Evolutionary conservation across 2,888 invertebrate genomes (phyloP), one percentile per base, ranked within the genome.

Genomic region (Hypolimnas misippus): DNA sequence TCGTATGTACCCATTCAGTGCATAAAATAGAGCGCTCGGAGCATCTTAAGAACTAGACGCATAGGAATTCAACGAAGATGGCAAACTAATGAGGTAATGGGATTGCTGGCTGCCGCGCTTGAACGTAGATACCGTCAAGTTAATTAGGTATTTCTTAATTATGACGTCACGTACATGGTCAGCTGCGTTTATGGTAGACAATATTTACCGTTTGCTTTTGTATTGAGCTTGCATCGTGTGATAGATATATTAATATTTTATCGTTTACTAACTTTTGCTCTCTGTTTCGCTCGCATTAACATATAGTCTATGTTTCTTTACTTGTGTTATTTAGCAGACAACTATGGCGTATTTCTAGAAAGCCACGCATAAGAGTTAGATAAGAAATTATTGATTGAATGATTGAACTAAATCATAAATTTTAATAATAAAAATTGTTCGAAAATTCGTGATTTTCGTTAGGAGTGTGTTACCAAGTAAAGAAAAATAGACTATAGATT

Each of bases 21-120:
- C 31, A 49, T 46, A 55, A 59, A 59, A 62, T 52, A 65, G 58
- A 59, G 56, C 58, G 17, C 33, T 50, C 29, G 25, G 49, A 35
- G 55, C 40, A 46, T 62, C 65, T 65, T 55, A 55, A 58, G 62
- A 62, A 56, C 65, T 56, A 62, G 65, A 59, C 58, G 21, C 25
- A 33, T 21, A 52, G 59, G 65, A 58, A 72, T 68, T 69, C 61
- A 35, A 67, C 67, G 58, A 65, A 72, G 65, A 70, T 65, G 69
- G 67, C 40, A 56, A 63, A 50, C 25, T 49, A 49, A 49, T 49
- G 29, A 19, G 49, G 56, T 67, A 71, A 72, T 67, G 63, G 62
- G 56, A 69, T 64, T 64, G 69, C 70, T 53, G 58, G 59, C 63
- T 54, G 60, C 52, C 40, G 42, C 49, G 29, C 21, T n/a, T 25